Evolutionary conservation across 2,113 vertebrate species (phyloP), one percentile per base, ranked within the genome.

Genomic region (Verasper variegatus): DNA sequence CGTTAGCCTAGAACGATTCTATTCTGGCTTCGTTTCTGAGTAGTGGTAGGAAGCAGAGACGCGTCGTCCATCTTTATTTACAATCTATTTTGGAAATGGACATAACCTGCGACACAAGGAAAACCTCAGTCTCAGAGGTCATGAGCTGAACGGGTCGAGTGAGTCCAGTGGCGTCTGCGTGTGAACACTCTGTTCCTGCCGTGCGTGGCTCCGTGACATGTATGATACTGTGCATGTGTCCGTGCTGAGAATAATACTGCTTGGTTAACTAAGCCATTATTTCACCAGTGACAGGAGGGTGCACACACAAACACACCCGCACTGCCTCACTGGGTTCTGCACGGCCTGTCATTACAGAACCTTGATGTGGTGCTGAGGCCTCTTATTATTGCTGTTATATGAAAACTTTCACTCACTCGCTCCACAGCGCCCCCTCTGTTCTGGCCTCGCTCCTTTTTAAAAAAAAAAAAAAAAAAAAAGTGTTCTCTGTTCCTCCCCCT

Each of bases 311-410:
- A 64, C 64, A 68, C 71, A 71, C 61, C 67, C 78, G 67, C 82
- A 63, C 74, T 77, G 59, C 77, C 57, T 65, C 59, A 54, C 35
- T 91, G 91, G 85, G 85, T 75, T 89, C 76, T 12, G 64, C 74
- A 55, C 72, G 88, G 92, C 79, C 91, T 93, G 88, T 94, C 90
- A 94, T 95, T 94, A 94, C 82, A 65, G 81, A 15, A 84, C 88
- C 81, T 92, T 95, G 86, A 93, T 94, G 93, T 91, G 93, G 91
- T 85, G 92, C 81, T 47, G 74, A 81, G 87, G 88, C 90, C 81
- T 91, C 83, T 92, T 83, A 92, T 94, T 92, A 92, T 89, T 90
- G 87, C 86, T 42, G 61, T 81, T 92, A 92, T 91, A 93, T 82
- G 91, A 90, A 88, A 87, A 93, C 93, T 94, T 91, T 94, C 89